A percentile compares a stretch with the other conserved stretches of the same genome.
These are phyloP conservation scores for Lamellibrachia satsuma DNA, from an alignment of 2,888 invertebrate species.

Conservation along the genomic window DNA sequence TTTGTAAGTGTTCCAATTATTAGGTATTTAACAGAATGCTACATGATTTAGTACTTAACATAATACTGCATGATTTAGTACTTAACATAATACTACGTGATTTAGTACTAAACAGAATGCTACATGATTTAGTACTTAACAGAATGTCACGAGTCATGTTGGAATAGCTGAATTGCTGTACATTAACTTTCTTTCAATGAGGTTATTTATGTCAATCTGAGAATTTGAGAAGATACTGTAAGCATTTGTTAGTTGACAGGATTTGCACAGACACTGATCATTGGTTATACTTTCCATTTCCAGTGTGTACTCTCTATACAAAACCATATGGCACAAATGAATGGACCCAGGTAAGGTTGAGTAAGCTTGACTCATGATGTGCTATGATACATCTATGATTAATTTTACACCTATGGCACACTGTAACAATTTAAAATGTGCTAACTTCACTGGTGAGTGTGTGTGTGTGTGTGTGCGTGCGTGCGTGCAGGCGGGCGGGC, in stretches of 20 bases:
- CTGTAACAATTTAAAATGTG: background rate
- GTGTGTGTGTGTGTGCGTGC: background rate
- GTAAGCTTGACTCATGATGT: background rate
- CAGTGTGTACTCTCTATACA: constrained; percentile 43
- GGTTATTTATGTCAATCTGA: background rate
- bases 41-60: no score
- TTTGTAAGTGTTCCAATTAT: no score
- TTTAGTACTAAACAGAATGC: no score
- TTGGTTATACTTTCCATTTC: constrained; percentile 59
- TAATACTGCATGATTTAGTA: no score
- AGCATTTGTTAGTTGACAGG: background rate
- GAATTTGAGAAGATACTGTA: background rate
- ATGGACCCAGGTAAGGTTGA: constrained; percentile 52
- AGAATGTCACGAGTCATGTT: no score
- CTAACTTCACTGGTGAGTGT: background rate
- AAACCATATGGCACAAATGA: constrained; percentile 43
- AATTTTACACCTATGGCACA: background rate
- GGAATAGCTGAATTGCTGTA: no score
- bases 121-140: no score
- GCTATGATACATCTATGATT: background rate
- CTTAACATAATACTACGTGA: no score
- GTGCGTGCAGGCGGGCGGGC: no score
- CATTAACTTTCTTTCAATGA: no score
- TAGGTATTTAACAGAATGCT: no score
- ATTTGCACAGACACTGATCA: background rate